These are phyloP conservation scores for Microctonus brassicae DNA, from an alignment of 2,888 invertebrate genomes.

Conservation along the genomic window DNA sequence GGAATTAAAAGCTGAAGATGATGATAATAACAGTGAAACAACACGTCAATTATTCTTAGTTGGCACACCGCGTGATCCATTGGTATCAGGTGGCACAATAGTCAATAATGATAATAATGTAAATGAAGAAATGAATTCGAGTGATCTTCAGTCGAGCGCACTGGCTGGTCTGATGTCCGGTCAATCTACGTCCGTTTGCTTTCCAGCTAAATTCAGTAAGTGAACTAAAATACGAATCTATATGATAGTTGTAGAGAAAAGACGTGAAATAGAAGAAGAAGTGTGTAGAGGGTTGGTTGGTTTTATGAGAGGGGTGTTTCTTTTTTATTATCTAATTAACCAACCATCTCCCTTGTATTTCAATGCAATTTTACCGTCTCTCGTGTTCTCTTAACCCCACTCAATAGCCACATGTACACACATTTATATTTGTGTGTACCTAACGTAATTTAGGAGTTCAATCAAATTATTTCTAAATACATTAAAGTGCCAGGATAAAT, in stretches of 20 bases:
- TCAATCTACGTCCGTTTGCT: slow-evolving; percentile 67
- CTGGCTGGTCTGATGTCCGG: slow-evolving; percentile 65
- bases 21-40: slow-evolving; percentile 57
- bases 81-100: slow-evolving; percentile 64
- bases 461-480: slow-evolving; percentile 70
- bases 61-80: slow-evolving; percentile 63
- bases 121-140: slow-evolving; percentile 59
- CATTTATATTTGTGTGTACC: slow-evolving; percentile 46
- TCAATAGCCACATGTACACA: slow-evolving; percentile 45
- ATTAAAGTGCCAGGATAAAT: slow-evolving; percentile 58
- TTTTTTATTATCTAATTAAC: slow-evolving; percentile 62
- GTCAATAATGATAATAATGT: slow-evolving; percentile 54
- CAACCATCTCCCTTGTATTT: slow-evolving; percentile 54
- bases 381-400: slow-evolving; percentile 35
- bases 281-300: background rate
- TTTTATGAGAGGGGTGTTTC: background rate
- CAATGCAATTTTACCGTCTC: background rate
- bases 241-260: background rate
- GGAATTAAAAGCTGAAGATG: slow-evolving; percentile 64
- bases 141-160: slow-evolving; percentile 63
- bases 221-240: slow-evolving; percentile 42
- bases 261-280: background rate
- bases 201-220: slow-evolving; percentile 69
- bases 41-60: slow-evolving; percentile 63
- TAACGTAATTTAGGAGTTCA: slow-evolving; percentile 57